Conservation (phyloP, 2,113 vertebrate species). For the Irena cyanogastra region DNA sequence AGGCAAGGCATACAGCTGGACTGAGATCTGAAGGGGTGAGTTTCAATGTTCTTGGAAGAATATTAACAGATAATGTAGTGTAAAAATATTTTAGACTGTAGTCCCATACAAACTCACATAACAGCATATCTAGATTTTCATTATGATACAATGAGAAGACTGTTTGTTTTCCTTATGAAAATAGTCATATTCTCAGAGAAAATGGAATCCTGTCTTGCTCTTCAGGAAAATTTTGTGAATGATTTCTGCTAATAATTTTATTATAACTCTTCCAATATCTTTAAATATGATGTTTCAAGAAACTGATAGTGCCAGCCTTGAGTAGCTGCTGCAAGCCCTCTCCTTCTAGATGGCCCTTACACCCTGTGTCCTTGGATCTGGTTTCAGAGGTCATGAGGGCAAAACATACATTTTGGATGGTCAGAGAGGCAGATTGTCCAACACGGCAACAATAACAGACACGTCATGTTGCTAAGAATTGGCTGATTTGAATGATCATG, state of each 20-base stretch:
- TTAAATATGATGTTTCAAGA: not conserved
- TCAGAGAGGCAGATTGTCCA: not conserved
- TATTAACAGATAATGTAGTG: not conserved
- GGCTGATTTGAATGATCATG: not conserved
- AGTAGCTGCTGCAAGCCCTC: not conserved
- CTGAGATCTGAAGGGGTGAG: not conserved
- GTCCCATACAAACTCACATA: not conserved
- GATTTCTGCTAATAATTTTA: not conserved
- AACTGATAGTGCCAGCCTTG: not conserved
- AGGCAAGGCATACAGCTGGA: not conserved
- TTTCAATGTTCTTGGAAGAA: not conserved
- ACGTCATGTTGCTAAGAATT: rapidly evolving
- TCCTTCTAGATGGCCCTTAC: not conserved
- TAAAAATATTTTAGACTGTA: not conserved
- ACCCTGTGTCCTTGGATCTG: not conserved
- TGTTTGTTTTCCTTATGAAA: not conserved
- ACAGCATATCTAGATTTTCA: not conserved
- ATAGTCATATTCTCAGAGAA: not conserved
- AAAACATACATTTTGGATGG: not conserved
- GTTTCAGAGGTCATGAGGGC: not conserved
- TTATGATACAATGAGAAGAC: not conserved
- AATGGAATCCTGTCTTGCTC: not conserved
- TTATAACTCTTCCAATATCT: not conserved
- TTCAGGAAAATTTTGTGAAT: not conserved
- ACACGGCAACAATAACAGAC: not conserved